A percentile compares a stretch with the other conserved stretches of the same genome.
Evolutionary conservation across 2,113 vertebrate species (phyloP).

Genomic region (Prionailurus viverrinus): DNA sequence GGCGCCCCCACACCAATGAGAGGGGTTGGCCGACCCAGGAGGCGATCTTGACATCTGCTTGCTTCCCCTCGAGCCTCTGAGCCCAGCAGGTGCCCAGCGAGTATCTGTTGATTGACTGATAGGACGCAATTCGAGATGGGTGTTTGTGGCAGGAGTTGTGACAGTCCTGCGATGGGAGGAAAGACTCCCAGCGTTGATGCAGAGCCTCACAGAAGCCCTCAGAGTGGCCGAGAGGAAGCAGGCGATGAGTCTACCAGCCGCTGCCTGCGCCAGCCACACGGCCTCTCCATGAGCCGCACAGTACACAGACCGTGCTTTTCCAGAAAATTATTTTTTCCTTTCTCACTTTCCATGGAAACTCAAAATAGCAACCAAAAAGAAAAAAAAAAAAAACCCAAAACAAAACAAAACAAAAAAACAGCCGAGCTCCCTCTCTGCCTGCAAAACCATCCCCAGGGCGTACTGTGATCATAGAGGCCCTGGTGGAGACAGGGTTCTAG

Average conservation of each 20-base stretch:
- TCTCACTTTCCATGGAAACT: constrained; percentile 82
- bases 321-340: constrained; percentile 82
- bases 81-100: not conserved
- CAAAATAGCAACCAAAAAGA: constrained; percentile 79
- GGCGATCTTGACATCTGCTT: not conserved
- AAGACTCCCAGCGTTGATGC: not conserved
- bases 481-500: not conserved
- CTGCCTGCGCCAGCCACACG: not conserved
- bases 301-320: constrained; percentile 62
- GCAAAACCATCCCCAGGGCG: not conserved
- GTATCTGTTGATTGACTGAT: not conserved
- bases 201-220: not conserved
- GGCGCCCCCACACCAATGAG: not conserved
- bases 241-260: constrained; percentile 16
- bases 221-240: not conserved
- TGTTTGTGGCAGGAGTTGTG: not conserved
- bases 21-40: not conserved
- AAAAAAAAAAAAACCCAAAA: not conserved
- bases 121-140: not conserved
- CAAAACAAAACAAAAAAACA: not conserved
- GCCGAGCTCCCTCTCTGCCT: not conserved
- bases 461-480: not conserved
- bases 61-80: not conserved
- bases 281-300: not conserved
- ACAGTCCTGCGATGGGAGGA: not conserved